Conservation (phyloP, 2,113 vertebrate species). For the Sapayoa aenigma region DNA sequence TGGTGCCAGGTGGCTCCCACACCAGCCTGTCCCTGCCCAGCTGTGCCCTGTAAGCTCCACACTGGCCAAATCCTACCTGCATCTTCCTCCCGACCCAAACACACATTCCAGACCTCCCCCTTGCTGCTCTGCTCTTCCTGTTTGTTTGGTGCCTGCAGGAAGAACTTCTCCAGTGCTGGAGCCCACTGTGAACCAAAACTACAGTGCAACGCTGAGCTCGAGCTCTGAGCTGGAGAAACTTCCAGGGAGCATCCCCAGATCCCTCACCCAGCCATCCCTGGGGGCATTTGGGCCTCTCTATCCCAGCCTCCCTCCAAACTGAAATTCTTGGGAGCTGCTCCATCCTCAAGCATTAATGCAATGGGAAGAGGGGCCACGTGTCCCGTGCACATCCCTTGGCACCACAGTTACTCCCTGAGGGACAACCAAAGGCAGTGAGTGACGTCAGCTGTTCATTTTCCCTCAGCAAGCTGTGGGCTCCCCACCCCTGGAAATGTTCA, state of each 20-base stretch:
- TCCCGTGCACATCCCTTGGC: not conserved
- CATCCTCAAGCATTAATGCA: not conserved
- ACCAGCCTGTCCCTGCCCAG: not conserved
- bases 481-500: not conserved
- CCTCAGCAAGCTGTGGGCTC: not conserved
- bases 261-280: not conserved
- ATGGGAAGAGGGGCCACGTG: accelerated
- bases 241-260: not conserved
- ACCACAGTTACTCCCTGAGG: not conserved
- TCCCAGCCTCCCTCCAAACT: not conserved
- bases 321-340: not conserved
- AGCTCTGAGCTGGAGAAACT: not conserved
- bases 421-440: not conserved
- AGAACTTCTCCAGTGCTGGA: not conserved
- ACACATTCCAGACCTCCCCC: not conserved
- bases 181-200: not conserved
- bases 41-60: not conserved
- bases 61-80: not conserved
- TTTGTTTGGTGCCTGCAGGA: not conserved
- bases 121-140: not conserved
- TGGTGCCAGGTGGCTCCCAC: not conserved
- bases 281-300: not conserved
- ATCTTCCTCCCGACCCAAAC: not conserved
- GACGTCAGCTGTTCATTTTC: not conserved
- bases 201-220: accelerated